Conservation (phyloP, 2,113 vertebrate genomes). For the Festucalex cinctus region DNA sequence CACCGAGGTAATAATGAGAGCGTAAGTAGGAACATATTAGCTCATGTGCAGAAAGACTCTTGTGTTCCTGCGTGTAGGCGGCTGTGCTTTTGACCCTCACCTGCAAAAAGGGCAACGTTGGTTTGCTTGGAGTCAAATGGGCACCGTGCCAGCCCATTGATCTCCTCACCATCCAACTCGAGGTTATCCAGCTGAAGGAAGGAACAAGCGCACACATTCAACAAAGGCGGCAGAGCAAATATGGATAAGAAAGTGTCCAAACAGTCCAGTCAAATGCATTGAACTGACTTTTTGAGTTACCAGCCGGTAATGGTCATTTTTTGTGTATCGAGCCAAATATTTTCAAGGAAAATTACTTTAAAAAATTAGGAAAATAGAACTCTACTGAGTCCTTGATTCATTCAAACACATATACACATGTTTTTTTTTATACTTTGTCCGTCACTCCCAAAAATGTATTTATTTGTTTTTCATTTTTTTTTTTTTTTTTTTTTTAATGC, state of each 20-base stretch:
- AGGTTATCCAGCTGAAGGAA: conserved; percentile 90
- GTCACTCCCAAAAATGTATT: too few species aligned
- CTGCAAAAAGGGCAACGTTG: conserved; percentile 98
- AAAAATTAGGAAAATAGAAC: background rate
- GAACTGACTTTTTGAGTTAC: background rate
- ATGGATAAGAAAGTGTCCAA: conserved; percentile 12
- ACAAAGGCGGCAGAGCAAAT: conserved; percentile 3
- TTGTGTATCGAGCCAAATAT: too few species aligned
- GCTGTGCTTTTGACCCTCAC: conserved; percentile 73
- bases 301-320: background rate
- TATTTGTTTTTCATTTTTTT: too few species aligned
- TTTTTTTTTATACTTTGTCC: too few species aligned
- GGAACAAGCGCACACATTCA: conserved; percentile 54
- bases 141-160: conserved; percentile 96
- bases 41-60: conserved; percentile 22
- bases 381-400: background rate
- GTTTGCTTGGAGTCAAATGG: conserved; percentile 99
- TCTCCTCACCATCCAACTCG: conserved; percentile 98
- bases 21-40: conserved; percentile 46
- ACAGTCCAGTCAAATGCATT: background rate
- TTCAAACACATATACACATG: too few species aligned
- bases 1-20: conserved; percentile 58
- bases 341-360: too few species aligned
- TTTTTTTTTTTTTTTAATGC: too few species aligned
- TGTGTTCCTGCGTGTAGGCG: conserved; percentile 16